Evolutionary conservation across 1,140 invertebrate species (phyloP).

Genomic region (Pseudomyrmex cubaensis): DNA sequence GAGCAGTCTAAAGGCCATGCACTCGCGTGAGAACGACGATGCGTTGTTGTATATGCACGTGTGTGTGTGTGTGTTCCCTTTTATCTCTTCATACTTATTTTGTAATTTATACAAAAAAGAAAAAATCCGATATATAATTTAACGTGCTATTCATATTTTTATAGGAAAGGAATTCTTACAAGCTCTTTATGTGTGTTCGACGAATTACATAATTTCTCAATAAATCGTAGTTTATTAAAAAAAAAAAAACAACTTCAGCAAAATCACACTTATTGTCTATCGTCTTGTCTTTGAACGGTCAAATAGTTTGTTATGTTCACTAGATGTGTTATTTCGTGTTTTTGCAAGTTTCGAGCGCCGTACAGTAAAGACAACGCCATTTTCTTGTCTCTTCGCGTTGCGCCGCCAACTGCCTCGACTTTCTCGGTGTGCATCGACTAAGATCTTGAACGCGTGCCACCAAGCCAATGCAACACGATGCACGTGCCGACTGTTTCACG

Average conservation of each 20-base stretch:
- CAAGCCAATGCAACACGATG: constrained; percentile 14
- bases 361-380: not conserved
- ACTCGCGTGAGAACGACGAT: not conserved
- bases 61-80: too few relatives aligned
- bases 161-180: not conserved
- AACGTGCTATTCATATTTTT: too few relatives aligned
- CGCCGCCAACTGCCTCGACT: constrained; percentile 56
- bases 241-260: too few relatives aligned
- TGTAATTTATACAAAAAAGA: too few relatives aligned
- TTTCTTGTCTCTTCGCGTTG: not conserved
- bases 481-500: constrained; percentile 26
- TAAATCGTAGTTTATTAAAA: not conserved
- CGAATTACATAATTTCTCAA: not conserved
- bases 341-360: not conserved
- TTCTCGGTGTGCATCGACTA: not conserved
- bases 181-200: not conserved
- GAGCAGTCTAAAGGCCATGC: not conserved
- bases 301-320: not conserved
- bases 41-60: not conserved
- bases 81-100: too few relatives aligned
- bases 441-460: not conserved
- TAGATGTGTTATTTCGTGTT: not conserved
- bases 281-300: not conserved
- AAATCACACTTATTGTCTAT: not conserved
- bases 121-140: too few relatives aligned